Evolutionary conservation across 2,797 vertebrate genomes (phyloP).

Genomic region (Bufotes viridis): DNA sequence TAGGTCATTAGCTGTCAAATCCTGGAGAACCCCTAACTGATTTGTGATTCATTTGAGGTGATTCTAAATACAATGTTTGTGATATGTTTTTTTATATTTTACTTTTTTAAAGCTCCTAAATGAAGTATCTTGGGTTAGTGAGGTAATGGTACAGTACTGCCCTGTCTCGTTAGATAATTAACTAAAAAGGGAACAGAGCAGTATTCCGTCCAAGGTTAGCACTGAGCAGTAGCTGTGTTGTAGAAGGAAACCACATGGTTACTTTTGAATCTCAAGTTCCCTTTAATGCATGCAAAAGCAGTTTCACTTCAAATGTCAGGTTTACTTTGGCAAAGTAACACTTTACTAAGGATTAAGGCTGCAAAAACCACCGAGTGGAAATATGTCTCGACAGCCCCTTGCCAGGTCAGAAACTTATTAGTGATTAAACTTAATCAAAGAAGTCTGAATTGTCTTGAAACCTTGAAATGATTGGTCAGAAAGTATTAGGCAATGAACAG

Average conservation of each 20-base stretch:
- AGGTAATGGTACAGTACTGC: slow-evolving; percentile 19
- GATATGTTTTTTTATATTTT: not conserved
- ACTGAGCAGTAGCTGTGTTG: slow-evolving; percentile 59
- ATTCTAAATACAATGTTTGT: not conserved
- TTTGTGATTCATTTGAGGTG: not conserved
- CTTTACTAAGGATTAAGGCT: slow-evolving; percentile 60
- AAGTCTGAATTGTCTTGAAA: slow-evolving; percentile 49
- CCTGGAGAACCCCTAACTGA: not conserved
- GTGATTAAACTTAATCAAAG: slow-evolving; percentile 55
- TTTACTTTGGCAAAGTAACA: slow-evolving; percentile 57
- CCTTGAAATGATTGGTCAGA: slow-evolving; percentile 34
- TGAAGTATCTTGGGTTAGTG: not conserved
- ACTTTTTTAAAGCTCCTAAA: not conserved
- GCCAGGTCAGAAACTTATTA: slow-evolving; percentile 59
- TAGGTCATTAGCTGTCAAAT: no score
- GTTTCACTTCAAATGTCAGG: slow-evolving; percentile 61
- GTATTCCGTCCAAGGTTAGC: slow-evolving; percentile 50
- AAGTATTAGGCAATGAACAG: not conserved
- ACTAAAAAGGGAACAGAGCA: slow-evolving; percentile 32
- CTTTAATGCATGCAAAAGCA: slow-evolving; percentile 63
- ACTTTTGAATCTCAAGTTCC: slow-evolving; percentile 57
- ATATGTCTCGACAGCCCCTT: slow-evolving; percentile 50
- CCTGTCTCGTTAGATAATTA: slow-evolving; percentile 34
- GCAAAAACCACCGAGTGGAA: slow-evolving; percentile 60
- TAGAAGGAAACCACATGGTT: slow-evolving; percentile 60